Percentiles rank a stretch among this genome's conserved stretches.
phyloP scores from a whole-genome alignment of 2,888 invertebrate genomes.

The Leptopilina drosophilae region DNA sequence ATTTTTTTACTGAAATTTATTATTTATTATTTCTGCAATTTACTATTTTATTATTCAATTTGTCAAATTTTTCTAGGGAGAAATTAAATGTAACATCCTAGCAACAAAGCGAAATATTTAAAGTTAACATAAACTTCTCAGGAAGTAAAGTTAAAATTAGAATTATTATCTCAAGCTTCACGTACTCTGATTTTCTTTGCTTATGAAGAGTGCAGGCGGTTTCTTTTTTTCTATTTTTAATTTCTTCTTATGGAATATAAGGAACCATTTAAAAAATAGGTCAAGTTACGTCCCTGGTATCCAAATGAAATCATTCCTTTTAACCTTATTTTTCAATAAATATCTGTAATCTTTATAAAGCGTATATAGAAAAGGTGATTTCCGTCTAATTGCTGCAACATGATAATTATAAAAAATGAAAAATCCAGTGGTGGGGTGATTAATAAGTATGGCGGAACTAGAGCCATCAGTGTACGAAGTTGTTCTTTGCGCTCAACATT shows the following conservation, averaged over 20 bases:
- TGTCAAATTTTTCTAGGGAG: too few species aligned
- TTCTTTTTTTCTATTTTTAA: constrained; percentile 34
- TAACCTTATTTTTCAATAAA: background rate
- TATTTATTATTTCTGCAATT: too few species aligned
- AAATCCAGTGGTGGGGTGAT: constrained; percentile 9
- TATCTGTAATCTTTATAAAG: background rate
- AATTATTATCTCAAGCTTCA: constrained; percentile 36
- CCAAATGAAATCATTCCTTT: constrained; percentile 10
- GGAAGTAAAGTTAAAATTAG: constrained; percentile 38
- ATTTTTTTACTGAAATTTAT: too few species aligned
- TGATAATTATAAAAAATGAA: constrained; percentile 34
- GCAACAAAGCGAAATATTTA: constrained; percentile 19
- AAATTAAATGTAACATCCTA: background rate
- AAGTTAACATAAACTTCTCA: background rate
- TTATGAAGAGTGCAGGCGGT: constrained; percentile 23
- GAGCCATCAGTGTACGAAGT: constrained; percentile 19
- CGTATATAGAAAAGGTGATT: background rate
- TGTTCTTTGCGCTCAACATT: constrained; percentile 48
- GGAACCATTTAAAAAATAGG: background rate
- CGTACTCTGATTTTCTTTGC: constrained; percentile 22
- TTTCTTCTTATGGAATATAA: background rate
- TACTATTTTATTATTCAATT: too few species aligned
- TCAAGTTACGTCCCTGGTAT: constrained; percentile 18
- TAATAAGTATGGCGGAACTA: constrained; percentile 25
- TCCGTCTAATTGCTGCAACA: constrained; percentile 20